These are phyloP conservation scores for Cataglyphis cursor DNA, from an alignment of 2,888 invertebrate genomes.

Conservation along the genomic window DNA sequence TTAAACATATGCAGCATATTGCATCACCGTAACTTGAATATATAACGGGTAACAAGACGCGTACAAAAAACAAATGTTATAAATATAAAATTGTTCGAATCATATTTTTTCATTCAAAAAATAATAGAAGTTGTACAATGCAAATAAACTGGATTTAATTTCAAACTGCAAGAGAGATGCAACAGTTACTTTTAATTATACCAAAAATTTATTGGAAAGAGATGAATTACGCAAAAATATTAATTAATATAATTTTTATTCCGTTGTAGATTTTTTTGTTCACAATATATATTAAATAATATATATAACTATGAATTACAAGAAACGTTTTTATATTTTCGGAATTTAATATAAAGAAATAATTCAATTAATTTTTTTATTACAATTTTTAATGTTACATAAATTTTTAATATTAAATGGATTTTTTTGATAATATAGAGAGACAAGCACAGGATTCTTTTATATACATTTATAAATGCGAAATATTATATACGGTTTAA, in stretches of 20 bases:
- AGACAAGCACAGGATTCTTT: neutral
- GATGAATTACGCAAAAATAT: neutral
- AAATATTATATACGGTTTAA: slow-evolving; percentile 9
- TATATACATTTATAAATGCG: neutral
- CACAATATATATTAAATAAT: neutral
- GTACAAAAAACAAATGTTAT: neutral
- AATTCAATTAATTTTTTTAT: neutral
- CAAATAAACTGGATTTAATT: neutral
- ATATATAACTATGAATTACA: neutral
- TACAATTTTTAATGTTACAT: neutral
- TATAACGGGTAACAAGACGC: neutral
- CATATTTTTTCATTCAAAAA: neutral
- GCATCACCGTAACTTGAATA: slow-evolving; percentile 14
- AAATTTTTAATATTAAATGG: neutral
- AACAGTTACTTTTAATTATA: neutral
- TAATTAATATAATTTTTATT: slow-evolving; percentile 5
- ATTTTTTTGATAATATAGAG: neutral
- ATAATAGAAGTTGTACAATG: neutral
- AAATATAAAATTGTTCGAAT: neutral
- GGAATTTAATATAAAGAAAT: neutral
- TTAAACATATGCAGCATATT: slow-evolving; percentile 20
- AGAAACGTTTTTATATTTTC: neutral
- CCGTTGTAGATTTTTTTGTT: neutral
- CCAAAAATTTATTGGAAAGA: neutral
- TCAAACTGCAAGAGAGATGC: neutral